These are phyloP conservation scores for Drosophila ficusphila DNA, from an alignment of 1,140 invertebrate species.

Conservation along the genomic window DNA sequence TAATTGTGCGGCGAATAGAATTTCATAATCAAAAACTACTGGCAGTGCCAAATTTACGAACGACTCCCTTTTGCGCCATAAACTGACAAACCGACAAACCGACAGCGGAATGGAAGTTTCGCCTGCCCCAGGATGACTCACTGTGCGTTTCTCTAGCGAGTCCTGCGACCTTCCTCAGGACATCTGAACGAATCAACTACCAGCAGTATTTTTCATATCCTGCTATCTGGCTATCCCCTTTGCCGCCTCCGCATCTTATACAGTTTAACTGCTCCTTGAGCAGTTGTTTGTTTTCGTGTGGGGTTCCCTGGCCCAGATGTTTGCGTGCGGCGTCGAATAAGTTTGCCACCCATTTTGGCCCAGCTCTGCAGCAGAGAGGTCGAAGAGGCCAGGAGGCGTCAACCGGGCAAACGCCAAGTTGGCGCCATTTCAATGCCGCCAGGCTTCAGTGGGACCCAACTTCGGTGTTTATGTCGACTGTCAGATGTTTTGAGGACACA, in stretches of 20 bases:
- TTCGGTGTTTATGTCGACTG: slow-evolving; percentile 2
- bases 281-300: slow-evolving; percentile 60
- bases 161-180: slow-evolving; percentile 59
- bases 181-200: slow-evolving; percentile 56
- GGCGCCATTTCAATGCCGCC: slow-evolving; percentile 62
- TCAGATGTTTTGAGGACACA: slow-evolving; percentile 8
- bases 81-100: slow-evolving; percentile 28
- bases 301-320: slow-evolving; percentile 63
- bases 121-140: slow-evolving; percentile 61
- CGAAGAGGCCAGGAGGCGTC: not conserved
- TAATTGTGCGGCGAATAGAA: slow-evolving; percentile 72
- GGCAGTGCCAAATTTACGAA: slow-evolving; percentile 67
- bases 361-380: not conserved
- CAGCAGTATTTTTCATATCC: slow-evolving; percentile 51
- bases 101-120: slow-evolving; percentile 42
- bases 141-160: not conserved
- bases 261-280: slow-evolving; percentile 18
- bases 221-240: slow-evolving; percentile 17
- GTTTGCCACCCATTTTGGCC: slow-evolving; percentile 38
- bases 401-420: slow-evolving; percentile 38
- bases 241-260: not conserved
- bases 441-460: not conserved
- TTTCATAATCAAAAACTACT: slow-evolving; percentile 69
- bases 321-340: slow-evolving; percentile 63
- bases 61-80: slow-evolving; percentile 48